phyloP scores from a whole-genome alignment of 2,113 vertebrate genomes.

The Corythoichthys haematopterus region DNA sequence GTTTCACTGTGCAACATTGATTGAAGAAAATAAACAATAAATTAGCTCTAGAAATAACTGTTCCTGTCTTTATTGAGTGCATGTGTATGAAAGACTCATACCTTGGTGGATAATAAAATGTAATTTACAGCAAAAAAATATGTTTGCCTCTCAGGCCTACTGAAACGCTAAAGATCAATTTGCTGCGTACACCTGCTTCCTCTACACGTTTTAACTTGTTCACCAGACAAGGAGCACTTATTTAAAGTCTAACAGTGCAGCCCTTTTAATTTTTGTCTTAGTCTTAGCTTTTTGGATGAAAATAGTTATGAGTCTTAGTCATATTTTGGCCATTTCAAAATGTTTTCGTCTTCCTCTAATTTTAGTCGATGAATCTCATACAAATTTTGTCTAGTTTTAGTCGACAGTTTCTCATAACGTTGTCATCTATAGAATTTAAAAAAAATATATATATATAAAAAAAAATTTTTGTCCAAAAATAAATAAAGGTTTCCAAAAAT shows the following conservation, averaged over 20 bases:
- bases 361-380: too few relatives aligned
- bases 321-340: too few relatives aligned
- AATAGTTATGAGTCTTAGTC: too few relatives aligned
- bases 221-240: slow-evolving; percentile 48
- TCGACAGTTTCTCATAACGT: too few relatives aligned
- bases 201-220: slow-evolving; percentile 42
- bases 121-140: slow-evolving; percentile 25
- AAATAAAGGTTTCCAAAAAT: too few relatives aligned
- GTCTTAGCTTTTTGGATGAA: too few relatives aligned
- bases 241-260: slow-evolving; percentile 21
- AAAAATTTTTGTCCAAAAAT: too few relatives aligned
- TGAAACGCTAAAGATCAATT: slow-evolving; percentile 57
- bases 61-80: slow-evolving; percentile 30
- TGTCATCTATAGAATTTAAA: too few relatives aligned
- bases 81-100: not conserved
- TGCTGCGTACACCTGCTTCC: slow-evolving; percentile 23
- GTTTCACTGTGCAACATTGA: slow-evolving; percentile 72
- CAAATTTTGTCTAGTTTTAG: too few relatives aligned
- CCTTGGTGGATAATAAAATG: slow-evolving; percentile 16
- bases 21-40: slow-evolving; percentile 69
- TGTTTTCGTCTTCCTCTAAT: too few relatives aligned
- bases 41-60: slow-evolving; percentile 67
- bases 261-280: too few relatives aligned
- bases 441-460: too few relatives aligned
- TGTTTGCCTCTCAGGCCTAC: slow-evolving; percentile 33